A percentile compares a stretch with the other conserved stretches of the same genome.
Conservation (phyloP, 2,888 invertebrate species). For the Agrochola circellaris region DNA sequence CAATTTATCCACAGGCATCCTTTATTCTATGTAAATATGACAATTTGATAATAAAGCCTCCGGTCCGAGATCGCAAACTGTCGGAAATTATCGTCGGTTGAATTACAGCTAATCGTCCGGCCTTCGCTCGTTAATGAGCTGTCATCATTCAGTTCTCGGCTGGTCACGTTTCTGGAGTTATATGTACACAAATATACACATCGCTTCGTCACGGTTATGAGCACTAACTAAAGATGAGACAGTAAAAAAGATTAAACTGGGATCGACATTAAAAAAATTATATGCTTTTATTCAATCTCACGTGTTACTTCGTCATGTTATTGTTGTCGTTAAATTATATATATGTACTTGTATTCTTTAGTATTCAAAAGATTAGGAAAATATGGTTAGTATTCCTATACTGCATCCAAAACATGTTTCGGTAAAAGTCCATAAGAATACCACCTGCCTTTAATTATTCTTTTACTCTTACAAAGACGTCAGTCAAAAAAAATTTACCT, state of each 20-base stretch:
- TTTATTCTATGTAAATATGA: constrained; percentile 42
- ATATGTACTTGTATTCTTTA: not conserved
- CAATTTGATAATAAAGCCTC: constrained; percentile 57
- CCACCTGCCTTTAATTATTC: not conserved
- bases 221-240: constrained; percentile 31
- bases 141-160: constrained; percentile 50
- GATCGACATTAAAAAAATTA: not conserved
- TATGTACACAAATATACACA: constrained; percentile 27
- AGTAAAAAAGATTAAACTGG: constrained; percentile 11
- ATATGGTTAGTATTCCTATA: not conserved
- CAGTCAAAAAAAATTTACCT: not conserved
- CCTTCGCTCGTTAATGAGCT: constrained; percentile 66
- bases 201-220: constrained; percentile 32
- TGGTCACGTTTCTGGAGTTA: constrained; percentile 59
- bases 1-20: constrained; percentile 15
- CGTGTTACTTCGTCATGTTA: not conserved
- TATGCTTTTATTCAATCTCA: not conserved
- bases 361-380: not conserved
- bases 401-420: not conserved
- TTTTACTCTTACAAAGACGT: not conserved
- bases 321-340: not conserved
- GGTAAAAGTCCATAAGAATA: not conserved
- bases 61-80: constrained; percentile 35
- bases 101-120: constrained; percentile 62
- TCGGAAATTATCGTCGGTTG: constrained; percentile 50